Evolutionary conservation across 2,888 invertebrate species (phyloP).

Genomic region (Diaprepes abbreviatus): DNA sequence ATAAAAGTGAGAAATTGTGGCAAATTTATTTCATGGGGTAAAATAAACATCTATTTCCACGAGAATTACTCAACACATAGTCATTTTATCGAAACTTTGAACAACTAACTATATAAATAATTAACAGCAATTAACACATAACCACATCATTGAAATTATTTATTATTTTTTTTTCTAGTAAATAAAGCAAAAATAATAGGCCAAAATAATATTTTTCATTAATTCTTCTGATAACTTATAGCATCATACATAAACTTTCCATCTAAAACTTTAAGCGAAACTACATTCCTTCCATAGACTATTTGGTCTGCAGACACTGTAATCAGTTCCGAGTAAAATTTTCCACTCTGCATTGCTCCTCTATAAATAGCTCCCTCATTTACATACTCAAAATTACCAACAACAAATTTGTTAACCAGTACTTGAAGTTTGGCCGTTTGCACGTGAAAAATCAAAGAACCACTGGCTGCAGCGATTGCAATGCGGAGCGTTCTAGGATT

Average conservation of each 20-base stretch:
- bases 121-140: too few relatives aligned
- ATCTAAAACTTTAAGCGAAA: neutral
- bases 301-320: constrained; percentile 12
- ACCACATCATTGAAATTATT: too few relatives aligned
- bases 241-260: constrained; percentile 32
- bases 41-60: too few relatives aligned
- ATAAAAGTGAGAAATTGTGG: too few relatives aligned
- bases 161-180: constrained; percentile 11
- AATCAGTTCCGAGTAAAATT: constrained; percentile 11
- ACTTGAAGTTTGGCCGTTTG: constrained; percentile 7
- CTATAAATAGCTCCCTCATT: constrained; percentile 30
- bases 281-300: constrained; percentile 5
- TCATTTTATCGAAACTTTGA: too few relatives aligned
- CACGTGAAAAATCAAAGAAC: constrained; percentile 11
- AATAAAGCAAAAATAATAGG: too few relatives aligned
- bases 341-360: constrained; percentile 22
- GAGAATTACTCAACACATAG: too few relatives aligned
- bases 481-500: neutral
- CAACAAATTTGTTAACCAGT: neutral
- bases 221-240: constrained; percentile 25
- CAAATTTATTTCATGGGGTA: too few relatives aligned
- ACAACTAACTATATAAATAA: too few relatives aligned
- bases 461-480: constrained; percentile 23
- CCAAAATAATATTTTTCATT: neutral
- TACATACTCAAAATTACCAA: constrained; percentile 16